Conservation (phyloP, 2,888 invertebrate genomes). For the Andricus curvator region DNA sequence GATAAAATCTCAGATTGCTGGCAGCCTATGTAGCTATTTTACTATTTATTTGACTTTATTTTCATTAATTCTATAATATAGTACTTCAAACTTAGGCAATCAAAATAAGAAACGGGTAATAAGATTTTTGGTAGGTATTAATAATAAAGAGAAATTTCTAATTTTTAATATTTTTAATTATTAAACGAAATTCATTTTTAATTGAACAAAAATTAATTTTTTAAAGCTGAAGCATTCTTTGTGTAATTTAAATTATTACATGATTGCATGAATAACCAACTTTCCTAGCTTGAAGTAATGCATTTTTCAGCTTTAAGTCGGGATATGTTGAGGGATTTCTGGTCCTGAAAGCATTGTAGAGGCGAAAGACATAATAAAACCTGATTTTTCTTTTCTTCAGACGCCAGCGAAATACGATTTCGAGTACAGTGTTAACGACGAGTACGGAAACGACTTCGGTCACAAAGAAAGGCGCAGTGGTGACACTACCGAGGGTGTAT, state of each 20-base stretch:
- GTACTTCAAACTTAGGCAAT: too few relatives aligned
- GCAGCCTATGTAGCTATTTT: too few relatives aligned
- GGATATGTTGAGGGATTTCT: background rate
- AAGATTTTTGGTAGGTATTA: too few relatives aligned
- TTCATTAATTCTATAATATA: too few relatives aligned
- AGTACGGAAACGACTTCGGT: conserved; percentile 75
- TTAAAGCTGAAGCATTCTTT: background rate
- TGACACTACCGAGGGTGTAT: conserved; percentile 75
- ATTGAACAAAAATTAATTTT: too few relatives aligned
- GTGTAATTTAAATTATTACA: background rate
- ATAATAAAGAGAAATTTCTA: too few relatives aligned
- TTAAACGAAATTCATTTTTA: too few relatives aligned
- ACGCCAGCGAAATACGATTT: conserved; percentile 73
- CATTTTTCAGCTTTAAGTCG: background rate
- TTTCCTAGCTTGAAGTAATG: background rate
- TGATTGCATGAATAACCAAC: background rate
- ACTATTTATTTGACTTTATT: too few relatives aligned
- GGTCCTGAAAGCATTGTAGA: background rate
- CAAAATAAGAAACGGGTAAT: too few relatives aligned
- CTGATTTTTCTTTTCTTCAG: conserved; percentile 57
- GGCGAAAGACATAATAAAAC: background rate
- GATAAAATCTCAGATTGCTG: too few relatives aligned
- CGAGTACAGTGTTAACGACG: conserved; percentile 75
- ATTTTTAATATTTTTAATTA: too few relatives aligned
- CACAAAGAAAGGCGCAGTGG: conserved; percentile 77